Percentiles rank a stretch among this genome's conserved stretches.
Conservation (phyloP, 2,888 invertebrate species). For the Loripinus fragilis region DNA sequence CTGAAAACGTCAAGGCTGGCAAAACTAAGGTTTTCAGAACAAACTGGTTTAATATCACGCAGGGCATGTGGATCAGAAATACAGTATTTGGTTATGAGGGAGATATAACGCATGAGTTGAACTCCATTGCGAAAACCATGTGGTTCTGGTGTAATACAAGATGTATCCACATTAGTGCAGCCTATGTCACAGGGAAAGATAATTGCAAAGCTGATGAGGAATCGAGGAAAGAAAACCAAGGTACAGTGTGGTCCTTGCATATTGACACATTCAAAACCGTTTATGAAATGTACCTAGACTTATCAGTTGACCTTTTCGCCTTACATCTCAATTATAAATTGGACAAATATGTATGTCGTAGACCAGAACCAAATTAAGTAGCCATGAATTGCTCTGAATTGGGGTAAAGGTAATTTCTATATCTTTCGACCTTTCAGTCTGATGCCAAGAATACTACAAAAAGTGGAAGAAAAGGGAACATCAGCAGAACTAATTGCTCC, state of each 20-base stretch:
- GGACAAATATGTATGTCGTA: slow-evolving; percentile 14
- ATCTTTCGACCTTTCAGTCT: too few species aligned
- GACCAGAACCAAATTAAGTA: slow-evolving; percentile 11
- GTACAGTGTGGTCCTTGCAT: slow-evolving; percentile 34
- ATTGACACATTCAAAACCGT: slow-evolving; percentile 23
- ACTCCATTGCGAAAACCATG: slow-evolving; percentile 31
- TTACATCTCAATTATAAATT: slow-evolving; percentile 33
- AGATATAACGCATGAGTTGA: slow-evolving; percentile 14
- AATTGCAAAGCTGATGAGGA: slow-evolving; percentile 24
- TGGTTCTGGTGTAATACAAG: slow-evolving; percentile 41
- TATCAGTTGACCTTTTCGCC: slow-evolving; percentile 33
- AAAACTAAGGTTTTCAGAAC: not conserved
- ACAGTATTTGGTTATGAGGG: slow-evolving; percentile 32
- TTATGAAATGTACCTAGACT: not conserved
- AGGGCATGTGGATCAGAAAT: slow-evolving; percentile 25
- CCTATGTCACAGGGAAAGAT: slow-evolving; percentile 30
- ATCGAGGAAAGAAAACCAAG: slow-evolving; percentile 32
- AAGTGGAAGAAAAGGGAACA: slow-evolving; percentile 1
- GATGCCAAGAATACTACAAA: slow-evolving; percentile 18
- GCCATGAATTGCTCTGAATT: slow-evolving; percentile 30
- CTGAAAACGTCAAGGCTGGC: slow-evolving; percentile 31
- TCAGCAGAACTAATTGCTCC: slow-evolving; percentile 15
- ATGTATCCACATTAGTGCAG: slow-evolving; percentile 27
- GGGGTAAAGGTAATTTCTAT: not conserved
- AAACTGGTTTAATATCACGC: slow-evolving; percentile 26